Conservation (phyloP, 2,797 vertebrate genomes). For the Pseudotriccus pelzelni region DNA sequence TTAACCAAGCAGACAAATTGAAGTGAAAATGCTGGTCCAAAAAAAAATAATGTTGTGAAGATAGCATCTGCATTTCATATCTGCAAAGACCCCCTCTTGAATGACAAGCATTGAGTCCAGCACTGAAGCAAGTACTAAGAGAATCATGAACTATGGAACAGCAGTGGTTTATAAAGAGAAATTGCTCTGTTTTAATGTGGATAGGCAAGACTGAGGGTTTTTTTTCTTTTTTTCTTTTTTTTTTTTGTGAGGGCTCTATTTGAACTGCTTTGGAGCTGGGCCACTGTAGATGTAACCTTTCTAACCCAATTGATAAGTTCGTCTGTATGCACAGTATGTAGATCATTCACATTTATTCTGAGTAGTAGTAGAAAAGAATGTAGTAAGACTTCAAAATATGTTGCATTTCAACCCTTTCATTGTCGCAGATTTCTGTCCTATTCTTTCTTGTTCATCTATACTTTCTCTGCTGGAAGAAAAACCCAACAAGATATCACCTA, state of each 20-base stretch:
- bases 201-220: background rate
- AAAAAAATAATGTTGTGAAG: background rate
- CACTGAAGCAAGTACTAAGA: background rate
- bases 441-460: background rate
- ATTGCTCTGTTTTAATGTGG: background rate
- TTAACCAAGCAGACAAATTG: background rate
- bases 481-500: background rate
- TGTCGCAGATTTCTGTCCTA: background rate
- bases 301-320: conserved; percentile 18
- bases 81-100: background rate
- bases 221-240: too few species aligned
- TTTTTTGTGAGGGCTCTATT: background rate
- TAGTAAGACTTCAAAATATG: background rate
- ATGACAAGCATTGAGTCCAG: background rate
- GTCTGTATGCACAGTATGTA: background rate
- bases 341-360: background rate
- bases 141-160: background rate
- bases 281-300: background rate
- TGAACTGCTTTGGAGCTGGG: conserved; percentile 1
- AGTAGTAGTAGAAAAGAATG: background rate
- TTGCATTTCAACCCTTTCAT: background rate
- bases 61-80: background rate
- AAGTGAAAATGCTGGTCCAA: background rate
- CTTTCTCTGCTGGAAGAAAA: background rate
- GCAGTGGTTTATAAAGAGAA: background rate